phyloP scores from a whole-genome alignment of 2,888 invertebrate genomes.

The Creontiades dilutus region DNA sequence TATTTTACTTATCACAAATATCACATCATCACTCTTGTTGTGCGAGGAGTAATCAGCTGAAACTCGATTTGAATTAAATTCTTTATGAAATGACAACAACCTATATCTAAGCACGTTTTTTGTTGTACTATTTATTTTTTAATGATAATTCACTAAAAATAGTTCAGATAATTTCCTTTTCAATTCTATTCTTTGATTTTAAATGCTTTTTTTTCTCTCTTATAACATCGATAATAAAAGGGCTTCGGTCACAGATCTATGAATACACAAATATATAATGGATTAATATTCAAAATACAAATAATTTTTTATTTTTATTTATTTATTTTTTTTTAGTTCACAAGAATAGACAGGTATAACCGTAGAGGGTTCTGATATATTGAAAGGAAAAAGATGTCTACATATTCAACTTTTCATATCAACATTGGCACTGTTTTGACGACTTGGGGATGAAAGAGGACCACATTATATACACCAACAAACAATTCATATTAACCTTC shows the following conservation, averaged over 20 bases:
- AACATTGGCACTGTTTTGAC: slow-evolving; percentile 64
- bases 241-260: slow-evolving; percentile 26
- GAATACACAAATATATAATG: slow-evolving; percentile 41
- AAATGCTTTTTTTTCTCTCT: neutral
- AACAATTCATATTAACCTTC: neutral
- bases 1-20: slow-evolving; percentile 73
- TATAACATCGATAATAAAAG: slow-evolving; percentile 38
- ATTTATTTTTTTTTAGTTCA: neutral
- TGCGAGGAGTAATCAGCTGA: slow-evolving; percentile 56
- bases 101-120: slow-evolving; percentile 18
- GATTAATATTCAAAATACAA: slow-evolving; percentile 53
- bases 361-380: neutral
- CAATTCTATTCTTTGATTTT: neutral
- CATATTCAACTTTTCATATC: no score
- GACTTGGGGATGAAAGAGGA: neutral
- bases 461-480: slow-evolving; percentile 20
- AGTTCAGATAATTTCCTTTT: neutral
- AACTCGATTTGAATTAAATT: slow-evolving; percentile 56
- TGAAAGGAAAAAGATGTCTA: neutral
- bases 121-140: neutral
- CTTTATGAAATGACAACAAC: slow-evolving; percentile 56
- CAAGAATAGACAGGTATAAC: slow-evolving; percentile 45
- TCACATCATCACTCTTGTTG: slow-evolving; percentile 73
- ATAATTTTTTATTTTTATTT: neutral
- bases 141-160: slow-evolving; percentile 14